These are phyloP conservation scores for Ptychodera flava DNA, from an alignment of 35 echinoderm and acorn worm genomes.

Conservation along the genomic window DNA sequence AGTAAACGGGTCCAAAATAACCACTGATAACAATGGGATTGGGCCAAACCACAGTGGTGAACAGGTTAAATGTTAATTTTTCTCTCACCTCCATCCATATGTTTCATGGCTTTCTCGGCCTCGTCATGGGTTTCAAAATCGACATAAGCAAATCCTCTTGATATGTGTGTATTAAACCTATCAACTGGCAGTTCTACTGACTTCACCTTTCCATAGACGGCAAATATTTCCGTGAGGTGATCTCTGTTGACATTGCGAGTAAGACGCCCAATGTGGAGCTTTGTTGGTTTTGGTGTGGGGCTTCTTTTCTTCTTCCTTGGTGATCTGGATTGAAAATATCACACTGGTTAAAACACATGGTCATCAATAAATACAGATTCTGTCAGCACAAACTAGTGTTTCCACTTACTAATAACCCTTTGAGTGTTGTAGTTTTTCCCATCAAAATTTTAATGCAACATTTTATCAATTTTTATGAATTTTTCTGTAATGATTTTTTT, in stretches of 20 bases:
- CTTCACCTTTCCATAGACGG: constrained; percentile 74
- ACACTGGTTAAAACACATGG: neutral
- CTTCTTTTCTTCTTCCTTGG: constrained; percentile 67
- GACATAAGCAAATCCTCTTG: constrained; percentile 84
- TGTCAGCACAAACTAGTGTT: no score
- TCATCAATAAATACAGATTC: neutral
- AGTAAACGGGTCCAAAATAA: no score
- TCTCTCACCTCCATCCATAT: constrained; percentile 96
- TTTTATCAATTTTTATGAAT: no score
- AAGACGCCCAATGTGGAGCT: constrained; percentile 66
- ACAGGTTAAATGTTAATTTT: no score
- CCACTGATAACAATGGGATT: no score
- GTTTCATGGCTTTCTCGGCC: constrained; percentile 87
- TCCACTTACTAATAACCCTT: no score
- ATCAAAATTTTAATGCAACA: no score
- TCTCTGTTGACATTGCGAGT: constrained; percentile 92
- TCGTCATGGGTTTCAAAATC: constrained; percentile 76
- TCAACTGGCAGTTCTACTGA: constrained; percentile 70
- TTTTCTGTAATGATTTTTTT: no score
- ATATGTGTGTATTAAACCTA: constrained; percentile 50
- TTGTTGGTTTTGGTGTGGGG: constrained; percentile 71
- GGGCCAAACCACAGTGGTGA: no score
- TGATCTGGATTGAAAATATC: constrained; percentile 34
- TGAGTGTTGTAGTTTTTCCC: no score
- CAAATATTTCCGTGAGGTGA: constrained; percentile 92